Conservation (phyloP, 2,888 invertebrate genomes). For the Parthenolecanium corni region DNA sequence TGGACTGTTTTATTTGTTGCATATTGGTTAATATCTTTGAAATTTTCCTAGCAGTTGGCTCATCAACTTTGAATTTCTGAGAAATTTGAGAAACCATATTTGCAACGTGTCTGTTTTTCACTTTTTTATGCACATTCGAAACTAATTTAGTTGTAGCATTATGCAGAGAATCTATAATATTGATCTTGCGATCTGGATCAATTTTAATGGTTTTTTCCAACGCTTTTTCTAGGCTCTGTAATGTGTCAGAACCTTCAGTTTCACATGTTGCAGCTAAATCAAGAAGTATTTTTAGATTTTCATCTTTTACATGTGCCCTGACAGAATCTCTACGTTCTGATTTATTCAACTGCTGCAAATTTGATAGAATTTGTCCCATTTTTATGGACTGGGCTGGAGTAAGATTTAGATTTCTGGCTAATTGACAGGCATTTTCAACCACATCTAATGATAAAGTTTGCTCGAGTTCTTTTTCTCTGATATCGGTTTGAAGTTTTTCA, state of each 20-base stretch:
- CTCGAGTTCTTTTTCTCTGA: too few species aligned
- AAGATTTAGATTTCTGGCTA: conserved; percentile 38
- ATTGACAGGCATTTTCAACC: conserved; percentile 34
- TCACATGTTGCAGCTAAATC: not conserved
- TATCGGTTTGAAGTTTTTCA: too few species aligned
- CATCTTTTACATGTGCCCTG: not conserved
- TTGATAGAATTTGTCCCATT: conserved; percentile 40
- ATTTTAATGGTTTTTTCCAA: not conserved
- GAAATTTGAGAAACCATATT: conserved; percentile 29
- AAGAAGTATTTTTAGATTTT: not conserved
- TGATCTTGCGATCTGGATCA: not conserved
- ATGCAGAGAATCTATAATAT: not conserved
- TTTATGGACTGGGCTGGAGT: conserved; percentile 39
- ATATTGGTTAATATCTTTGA: not conserved
- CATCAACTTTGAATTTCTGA: conserved; percentile 38
- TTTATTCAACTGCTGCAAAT: conserved; percentile 11
- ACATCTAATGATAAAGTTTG: conserved; percentile 37
- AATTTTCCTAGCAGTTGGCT: conserved; percentile 34
- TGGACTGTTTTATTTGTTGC: not conserved
- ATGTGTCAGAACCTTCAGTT: not conserved
- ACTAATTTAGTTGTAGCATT: not conserved
- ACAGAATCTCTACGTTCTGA: not conserved
- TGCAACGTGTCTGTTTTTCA: not conserved
- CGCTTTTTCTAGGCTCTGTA: not conserved
- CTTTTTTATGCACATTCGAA: not conserved